Conservation (phyloP, 2,113 vertebrate genomes). For the Paedocypris sp. region DNA sequence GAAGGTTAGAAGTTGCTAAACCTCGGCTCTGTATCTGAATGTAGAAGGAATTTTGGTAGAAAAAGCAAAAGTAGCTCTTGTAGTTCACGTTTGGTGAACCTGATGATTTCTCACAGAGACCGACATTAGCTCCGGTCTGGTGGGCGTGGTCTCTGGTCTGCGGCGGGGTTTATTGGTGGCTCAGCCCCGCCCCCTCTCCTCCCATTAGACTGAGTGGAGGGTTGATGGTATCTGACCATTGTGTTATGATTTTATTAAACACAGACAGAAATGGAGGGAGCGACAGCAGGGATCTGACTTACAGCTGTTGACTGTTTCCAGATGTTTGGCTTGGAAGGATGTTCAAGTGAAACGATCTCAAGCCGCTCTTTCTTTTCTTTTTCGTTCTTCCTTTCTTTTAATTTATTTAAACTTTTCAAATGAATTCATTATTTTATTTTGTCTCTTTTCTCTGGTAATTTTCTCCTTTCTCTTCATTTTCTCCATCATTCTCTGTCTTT, state of each 20-base stretch:
- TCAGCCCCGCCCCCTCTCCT: background rate
- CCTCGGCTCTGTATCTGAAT: too few relatives aligned
- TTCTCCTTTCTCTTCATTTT: background rate
- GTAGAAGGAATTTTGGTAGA: too few relatives aligned
- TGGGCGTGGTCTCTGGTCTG: conserved; percentile 15
- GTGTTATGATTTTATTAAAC: conserved; percentile 14
- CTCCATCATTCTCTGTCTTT: background rate
- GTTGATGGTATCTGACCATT: conserved; percentile 1
- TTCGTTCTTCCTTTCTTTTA: too few relatives aligned
- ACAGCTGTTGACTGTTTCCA: conserved; percentile 33
- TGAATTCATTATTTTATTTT: too few relatives aligned
- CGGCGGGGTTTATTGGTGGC: background rate
- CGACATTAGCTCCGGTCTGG: background rate
- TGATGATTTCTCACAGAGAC: too few relatives aligned
- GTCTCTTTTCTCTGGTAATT: background rate
- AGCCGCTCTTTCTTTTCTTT: too few relatives aligned
- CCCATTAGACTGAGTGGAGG: background rate
- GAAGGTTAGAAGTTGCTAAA: too few relatives aligned
- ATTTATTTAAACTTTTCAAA: too few relatives aligned
- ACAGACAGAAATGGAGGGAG: background rate
- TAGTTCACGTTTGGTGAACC: too few relatives aligned
- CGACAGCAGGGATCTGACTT: conserved; percentile 1
- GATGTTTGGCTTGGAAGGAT: conserved; percentile 30
- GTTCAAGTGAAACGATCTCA: conserved; percentile 23
- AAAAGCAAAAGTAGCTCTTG: too few relatives aligned